Base-by-base conservation (phyloP, 2,797 vertebrate genomes). In the Enteromius afrohamiltoni region DNA sequence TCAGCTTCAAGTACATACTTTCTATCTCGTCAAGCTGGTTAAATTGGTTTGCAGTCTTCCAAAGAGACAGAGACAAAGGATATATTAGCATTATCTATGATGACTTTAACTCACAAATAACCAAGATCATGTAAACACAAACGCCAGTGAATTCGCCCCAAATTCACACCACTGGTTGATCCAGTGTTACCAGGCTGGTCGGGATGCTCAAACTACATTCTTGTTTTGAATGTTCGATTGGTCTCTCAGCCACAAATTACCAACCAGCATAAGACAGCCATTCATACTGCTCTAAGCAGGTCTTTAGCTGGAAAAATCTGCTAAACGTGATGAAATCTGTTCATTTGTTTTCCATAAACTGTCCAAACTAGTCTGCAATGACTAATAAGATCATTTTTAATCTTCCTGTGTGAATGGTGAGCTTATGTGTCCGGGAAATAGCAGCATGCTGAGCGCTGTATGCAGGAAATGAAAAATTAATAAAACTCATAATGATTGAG, bases 1-100 rank as follows among this genome's bases (percentile, higher is more conserved):
- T 45, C 11, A 70, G 51, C 42, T 60, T 70, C 16, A 31, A 29
- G 34, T 71, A 68, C 79, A 70, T 71, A 19, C 53, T 82, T 84
- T 75, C 26, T 42, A 23, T 68, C 14, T 40, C 21, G 74, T 49
- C 45, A 26, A 26, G n/a, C 23, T 70, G 60, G 16, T 73, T 31
- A 19, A 55, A 73, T 60, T 47, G n/a, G 64, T 42, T 68, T 74
- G 51, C 55, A 23, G 60, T 40, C 5, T 71, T 77, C 68, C 55
- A 81, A 85, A 78, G 78, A 45, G 34, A 79, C 51, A 14, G 53
- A 70, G n/a, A n/a, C n/a, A 51, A 19, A 7, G 19, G 6, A 19
- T 19, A 51, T 17, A 73, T 76, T 58, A 14, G 68, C 4, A 37
- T 69, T 37, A 80, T 21, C 31, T 29, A 47, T 58, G 34, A 45